Evolutionary conservation across 2,797 vertebrate genomes (phyloP).

Genomic region (Acanthiza pusilla): DNA sequence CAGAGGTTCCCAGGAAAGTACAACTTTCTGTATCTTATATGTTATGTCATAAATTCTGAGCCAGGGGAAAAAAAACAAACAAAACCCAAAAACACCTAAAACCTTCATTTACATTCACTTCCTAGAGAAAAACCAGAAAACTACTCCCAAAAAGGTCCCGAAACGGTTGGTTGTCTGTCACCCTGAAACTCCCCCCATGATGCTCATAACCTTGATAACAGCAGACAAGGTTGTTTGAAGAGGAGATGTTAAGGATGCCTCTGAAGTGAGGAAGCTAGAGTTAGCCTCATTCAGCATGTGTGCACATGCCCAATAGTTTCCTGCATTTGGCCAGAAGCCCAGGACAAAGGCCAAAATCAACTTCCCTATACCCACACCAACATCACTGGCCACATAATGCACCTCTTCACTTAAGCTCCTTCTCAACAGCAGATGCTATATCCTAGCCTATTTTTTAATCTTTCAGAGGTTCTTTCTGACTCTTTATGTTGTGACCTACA

Average conservation of each 20-base stretch:
- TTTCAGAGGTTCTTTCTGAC: neutral
- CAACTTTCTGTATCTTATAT: neutral
- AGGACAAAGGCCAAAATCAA: neutral
- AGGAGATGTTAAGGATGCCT: neutral
- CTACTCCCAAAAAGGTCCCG: neutral
- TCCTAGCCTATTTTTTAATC: neutral
- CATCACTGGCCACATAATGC: neutral
- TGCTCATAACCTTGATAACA: neutral
- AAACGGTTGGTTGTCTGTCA: neutral
- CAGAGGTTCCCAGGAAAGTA: neutral
- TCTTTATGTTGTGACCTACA: neutral
- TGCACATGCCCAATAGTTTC: neutral
- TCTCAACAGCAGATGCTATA: neutral
- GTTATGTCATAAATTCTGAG: neutral
- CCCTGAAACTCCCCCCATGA: neutral
- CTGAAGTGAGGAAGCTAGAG: neutral
- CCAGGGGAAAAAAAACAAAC: rapidly evolving
- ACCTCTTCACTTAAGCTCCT: neutral
- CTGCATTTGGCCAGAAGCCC: neutral
- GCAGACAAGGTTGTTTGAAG: neutral
- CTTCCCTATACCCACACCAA: neutral
- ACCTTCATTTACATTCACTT: neutral
- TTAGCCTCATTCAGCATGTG: neutral
- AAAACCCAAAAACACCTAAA: neutral
- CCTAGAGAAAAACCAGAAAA: neutral